Base-by-base conservation (phyloP, 2,797 vertebrate species). In the Semotilus atromaculatus region DNA sequence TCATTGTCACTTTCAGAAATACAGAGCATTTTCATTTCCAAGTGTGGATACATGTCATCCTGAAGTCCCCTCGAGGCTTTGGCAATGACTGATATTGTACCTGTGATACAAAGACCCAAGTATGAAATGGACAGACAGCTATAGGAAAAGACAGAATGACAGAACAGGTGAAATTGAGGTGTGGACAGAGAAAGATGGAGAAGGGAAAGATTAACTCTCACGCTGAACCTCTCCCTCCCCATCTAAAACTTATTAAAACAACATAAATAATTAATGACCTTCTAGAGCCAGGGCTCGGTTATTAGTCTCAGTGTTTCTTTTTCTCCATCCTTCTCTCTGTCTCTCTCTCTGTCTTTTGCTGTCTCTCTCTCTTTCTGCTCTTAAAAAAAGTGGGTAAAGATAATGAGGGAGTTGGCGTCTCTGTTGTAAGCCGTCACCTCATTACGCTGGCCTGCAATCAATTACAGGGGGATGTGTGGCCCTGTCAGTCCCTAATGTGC, bases 381-480 rank as follows among this genome's bases (percentile, higher is more conserved):
- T 91, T 91, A 90, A 90, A 80, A 80, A 90, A 77, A 91, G 89
- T 81, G 89, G 90, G 87, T 88, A 68, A 85, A 89, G 86, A 90
- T 93, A 92, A 93, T 92, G 91, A 93, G 92, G 82, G 90, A 89
- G 90, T 85, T 66, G 60, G 80, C 85, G 83, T 90, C 86, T 87
- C 82, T 88, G 90, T 89, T 92, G 92, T 90, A 89, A 93, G 92
- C 92, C 89, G 80, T 92, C 92, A 91, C 92, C 93, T 94, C 92
- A 91, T 93, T 92, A 93, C 91, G 82, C 85, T 72, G 71, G 71
- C 88, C 86, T 67, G 86, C 90, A 88, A 92, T 93, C 91, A 92
- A 91, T 93, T 89, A 90, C 88, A 90, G 77, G 85, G 86, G 87
- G 89, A 85, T 87, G 89, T 88, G 91, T 91, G 89, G 90, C 88